phyloP scores from a whole-genome alignment of 2,113 vertebrate genomes.

The Jacana jacana region DNA sequence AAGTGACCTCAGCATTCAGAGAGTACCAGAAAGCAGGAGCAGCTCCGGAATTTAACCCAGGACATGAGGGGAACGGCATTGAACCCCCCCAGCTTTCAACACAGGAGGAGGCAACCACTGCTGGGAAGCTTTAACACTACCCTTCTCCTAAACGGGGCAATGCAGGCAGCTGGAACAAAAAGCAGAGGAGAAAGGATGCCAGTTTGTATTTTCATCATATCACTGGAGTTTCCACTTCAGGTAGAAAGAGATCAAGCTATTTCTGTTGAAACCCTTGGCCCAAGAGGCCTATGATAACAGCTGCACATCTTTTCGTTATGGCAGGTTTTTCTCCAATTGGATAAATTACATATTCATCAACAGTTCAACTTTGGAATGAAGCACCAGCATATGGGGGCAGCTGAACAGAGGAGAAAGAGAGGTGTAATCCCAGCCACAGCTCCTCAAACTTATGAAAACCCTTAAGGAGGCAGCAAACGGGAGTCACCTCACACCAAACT shows the following conservation, averaged over 20 bases:
- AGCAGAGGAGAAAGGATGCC: not conserved
- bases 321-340: not conserved
- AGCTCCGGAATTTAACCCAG: not conserved
- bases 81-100: not conserved
- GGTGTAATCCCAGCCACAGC: not conserved
- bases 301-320: not conserved
- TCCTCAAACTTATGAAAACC: not conserved
- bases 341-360: slow-evolving; percentile 12
- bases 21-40: not conserved
- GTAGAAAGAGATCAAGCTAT: not conserved
- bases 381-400: not conserved
- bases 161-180: not conserved
- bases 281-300: not conserved
- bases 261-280: not conserved
- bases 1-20: not conserved
- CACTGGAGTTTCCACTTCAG: not conserved
- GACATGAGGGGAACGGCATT: not conserved
- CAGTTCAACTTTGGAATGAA: slow-evolving; percentile 3
- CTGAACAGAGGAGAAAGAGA: not conserved
- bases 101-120: not conserved
- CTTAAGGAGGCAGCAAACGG: not conserved
- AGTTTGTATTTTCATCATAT: not conserved
- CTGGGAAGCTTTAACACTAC: not conserved
- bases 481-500: not conserved
- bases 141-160: not conserved